Percentiles rank a stretch among this genome's conserved stretches.
Conservation (phyloP, 2,888 invertebrate species). For the Tachina grossa region DNA sequence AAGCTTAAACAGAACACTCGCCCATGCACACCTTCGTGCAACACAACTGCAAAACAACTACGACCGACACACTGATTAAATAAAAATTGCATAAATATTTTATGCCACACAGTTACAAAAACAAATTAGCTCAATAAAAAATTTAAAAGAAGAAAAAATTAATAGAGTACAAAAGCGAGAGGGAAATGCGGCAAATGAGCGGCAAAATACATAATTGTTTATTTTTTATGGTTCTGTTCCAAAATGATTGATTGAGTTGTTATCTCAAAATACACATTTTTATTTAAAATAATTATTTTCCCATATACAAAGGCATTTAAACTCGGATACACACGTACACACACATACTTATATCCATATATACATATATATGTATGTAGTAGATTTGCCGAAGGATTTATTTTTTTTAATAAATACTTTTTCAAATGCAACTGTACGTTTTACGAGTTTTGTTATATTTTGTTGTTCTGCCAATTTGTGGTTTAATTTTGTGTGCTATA, state of each 20-base stretch:
- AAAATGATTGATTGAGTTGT: constrained; percentile 67
- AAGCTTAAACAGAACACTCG: constrained; percentile 36
- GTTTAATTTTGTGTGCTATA: constrained; percentile 33
- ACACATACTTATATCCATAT: no score
- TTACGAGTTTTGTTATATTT: constrained; percentile 5
- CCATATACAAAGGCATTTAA: background rate
- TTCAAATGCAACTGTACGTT: constrained; percentile 9
- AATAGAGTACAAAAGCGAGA: background rate
- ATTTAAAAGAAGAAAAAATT: background rate
- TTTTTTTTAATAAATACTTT: background rate
- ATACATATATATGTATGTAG: no score
- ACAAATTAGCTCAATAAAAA: constrained; percentile 42
- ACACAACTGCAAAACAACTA: background rate
- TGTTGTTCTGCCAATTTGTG: constrained; percentile 53
- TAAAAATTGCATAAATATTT: constrained; percentile 69
- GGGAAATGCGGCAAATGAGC: constrained; percentile 2
- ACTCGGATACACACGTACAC: no score
- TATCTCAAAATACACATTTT: constrained; percentile 40
- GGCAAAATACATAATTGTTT: constrained; percentile 38
- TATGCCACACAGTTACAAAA: constrained; percentile 46
- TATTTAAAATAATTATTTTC: constrained; percentile 31
- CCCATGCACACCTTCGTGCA: background rate
- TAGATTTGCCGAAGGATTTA: background rate
- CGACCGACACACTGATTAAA: constrained; percentile 59
- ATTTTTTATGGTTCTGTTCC: constrained; percentile 51